Evolutionary conservation across 2,797 vertebrate species (phyloP).

Genomic region (Neoniphon sammara): DNA sequence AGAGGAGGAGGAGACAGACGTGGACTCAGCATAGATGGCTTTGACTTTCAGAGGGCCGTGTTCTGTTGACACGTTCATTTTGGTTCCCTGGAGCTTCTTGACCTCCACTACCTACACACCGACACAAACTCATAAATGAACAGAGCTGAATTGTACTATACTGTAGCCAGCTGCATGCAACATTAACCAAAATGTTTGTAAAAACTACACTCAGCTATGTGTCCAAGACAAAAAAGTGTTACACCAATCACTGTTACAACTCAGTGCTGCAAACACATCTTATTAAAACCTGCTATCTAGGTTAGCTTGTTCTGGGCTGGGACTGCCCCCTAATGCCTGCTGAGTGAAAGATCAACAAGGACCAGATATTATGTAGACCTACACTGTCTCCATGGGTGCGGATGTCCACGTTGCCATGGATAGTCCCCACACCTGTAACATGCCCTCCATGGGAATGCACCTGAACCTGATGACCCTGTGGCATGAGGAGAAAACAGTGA

Average conservation of each 20-base stretch:
- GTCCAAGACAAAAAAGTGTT: not conserved
- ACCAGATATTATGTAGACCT: conserved; percentile 61
- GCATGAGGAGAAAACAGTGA: conserved; percentile 34
- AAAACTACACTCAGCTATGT: not conserved
- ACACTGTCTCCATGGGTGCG: conserved; percentile 87
- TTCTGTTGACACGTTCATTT: conserved; percentile 90
- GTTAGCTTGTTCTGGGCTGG: not conserved
- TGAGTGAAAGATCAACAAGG: conserved; percentile 17
- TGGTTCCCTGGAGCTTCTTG: conserved; percentile 93
- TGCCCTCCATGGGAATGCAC: conserved; percentile 87
- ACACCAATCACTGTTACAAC: not conserved
- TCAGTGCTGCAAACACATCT: not conserved
- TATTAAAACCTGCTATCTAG: conserved; percentile 6
- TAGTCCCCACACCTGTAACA: conserved; percentile 88
- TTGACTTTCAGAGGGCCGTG: conserved; percentile 89
- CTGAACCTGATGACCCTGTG: conserved; percentile 88
- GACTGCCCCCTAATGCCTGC: conserved; percentile 71
- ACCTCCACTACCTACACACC: conserved; percentile 86
- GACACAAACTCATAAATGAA: conserved; percentile 9
- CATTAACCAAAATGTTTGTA: not conserved
- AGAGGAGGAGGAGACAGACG: conserved; percentile 84
- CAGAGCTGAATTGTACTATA: not conserved
- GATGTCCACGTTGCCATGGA: conserved; percentile 92
- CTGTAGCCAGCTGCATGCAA: not conserved
- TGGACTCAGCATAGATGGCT: conserved; percentile 91